These are phyloP conservation scores for Campoletis raptor DNA, from an alignment of 2,888 invertebrate species.

Conservation along the genomic window DNA sequence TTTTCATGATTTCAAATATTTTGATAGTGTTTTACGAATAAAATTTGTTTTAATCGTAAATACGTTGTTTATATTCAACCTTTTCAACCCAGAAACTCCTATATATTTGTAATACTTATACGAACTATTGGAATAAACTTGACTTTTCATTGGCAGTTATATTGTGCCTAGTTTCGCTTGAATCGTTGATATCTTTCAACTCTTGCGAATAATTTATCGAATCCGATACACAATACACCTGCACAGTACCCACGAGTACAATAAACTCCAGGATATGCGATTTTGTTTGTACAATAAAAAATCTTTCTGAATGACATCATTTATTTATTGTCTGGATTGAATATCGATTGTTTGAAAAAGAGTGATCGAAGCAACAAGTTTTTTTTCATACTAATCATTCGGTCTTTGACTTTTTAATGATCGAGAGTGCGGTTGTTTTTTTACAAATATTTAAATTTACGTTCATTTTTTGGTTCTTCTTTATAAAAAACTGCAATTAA, in stretches of 20 bases:
- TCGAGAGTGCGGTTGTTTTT: background rate
- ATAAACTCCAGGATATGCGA: conserved; percentile 11
- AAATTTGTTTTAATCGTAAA: background rate
- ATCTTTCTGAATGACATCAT: conserved; percentile 17
- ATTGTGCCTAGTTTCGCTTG: conserved; percentile 46
- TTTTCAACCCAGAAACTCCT: background rate
- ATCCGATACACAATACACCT: conserved; percentile 56
- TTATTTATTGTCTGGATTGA: conserved; percentile 2
- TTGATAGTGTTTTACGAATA: no score
- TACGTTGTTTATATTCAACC: background rate
- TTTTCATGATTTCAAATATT: background rate
- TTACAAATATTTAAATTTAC: background rate
- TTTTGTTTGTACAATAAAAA: conserved; percentile 1
- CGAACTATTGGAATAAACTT: conserved; percentile 12
- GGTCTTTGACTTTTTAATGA: background rate
- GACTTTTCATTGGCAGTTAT: conserved; percentile 50
- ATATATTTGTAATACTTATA: background rate
- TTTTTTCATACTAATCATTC: background rate
- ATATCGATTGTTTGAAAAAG: background rate
- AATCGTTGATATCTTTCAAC: conserved; percentile 58
- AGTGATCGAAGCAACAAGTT: background rate
- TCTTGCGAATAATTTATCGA: conserved; percentile 62
- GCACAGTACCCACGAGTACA: conserved; percentile 42
- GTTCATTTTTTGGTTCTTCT: background rate
- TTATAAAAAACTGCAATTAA: background rate